phyloP scores from a whole-genome alignment of 2,888 invertebrate genomes.

The Meloe dianella region DNA sequence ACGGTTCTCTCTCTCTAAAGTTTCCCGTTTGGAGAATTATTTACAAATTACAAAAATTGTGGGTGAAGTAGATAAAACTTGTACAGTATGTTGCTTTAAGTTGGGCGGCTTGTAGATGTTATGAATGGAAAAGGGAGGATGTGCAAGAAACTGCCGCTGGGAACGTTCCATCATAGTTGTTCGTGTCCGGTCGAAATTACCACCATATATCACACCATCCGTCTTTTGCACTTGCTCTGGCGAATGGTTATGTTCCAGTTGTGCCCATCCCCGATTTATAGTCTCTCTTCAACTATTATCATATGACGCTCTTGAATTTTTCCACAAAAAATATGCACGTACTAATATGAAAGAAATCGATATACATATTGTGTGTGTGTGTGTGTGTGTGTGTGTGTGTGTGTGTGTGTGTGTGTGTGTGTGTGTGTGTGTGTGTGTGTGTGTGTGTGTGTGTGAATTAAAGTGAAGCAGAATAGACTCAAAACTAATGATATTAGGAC shows the following conservation, averaged over 20 bases:
- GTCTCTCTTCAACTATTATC: neutral
- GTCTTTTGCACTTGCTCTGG: conserved; percentile 46
- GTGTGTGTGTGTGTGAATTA: neutral
- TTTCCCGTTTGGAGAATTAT: neutral
- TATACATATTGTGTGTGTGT: too few relatives aligned
- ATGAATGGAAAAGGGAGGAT: conserved; percentile 40
- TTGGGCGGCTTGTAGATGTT: conserved; percentile 39
- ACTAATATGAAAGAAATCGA: conserved; percentile 15
- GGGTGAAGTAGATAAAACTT: neutral
- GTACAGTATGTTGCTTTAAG: conserved; percentile 24
- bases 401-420: neutral
- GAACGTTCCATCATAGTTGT: conserved; percentile 54
- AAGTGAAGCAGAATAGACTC: neutral
- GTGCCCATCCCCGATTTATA: conserved; percentile 20
- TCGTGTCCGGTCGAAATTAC: conserved; percentile 54
- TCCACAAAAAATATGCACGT: conserved; percentile 17
- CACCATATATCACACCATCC: conserved; percentile 53
- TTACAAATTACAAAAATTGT: too few relatives aligned
- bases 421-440: neutral
- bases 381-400: neutral
- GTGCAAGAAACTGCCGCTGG: conserved; percentile 48
- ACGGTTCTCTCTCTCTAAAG: neutral
- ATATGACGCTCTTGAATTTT: conserved; percentile 8
- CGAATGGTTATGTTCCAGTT: conserved; percentile 43
- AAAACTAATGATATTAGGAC: conserved; percentile 16